Percentiles rank a stretch among this genome's conserved stretches.
Conservation (phyloP, 2,797 vertebrate genomes). For the Tympanoctomys barrerae region DNA sequence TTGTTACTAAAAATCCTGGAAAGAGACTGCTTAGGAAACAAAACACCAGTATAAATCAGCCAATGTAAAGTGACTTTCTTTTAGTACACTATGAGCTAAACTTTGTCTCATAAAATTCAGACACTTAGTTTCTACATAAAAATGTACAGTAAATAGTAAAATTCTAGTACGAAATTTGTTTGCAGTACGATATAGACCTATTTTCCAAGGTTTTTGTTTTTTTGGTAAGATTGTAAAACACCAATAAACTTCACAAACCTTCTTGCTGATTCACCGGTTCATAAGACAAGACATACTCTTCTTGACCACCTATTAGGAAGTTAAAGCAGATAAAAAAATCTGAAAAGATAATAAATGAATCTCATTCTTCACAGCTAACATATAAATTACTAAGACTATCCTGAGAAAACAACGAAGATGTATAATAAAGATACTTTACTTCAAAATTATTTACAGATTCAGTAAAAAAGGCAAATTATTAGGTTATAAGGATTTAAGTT, state of each 20-base stretch:
- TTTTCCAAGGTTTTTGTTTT: slow-evolving; percentile 26
- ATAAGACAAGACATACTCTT: slow-evolving; percentile 97
- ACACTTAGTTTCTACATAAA: slow-evolving; percentile 4
- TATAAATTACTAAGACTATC: slow-evolving; percentile 23
- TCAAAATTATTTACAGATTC: slow-evolving; percentile 65
- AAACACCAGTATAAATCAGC: slow-evolving; percentile 13
- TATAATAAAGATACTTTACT: slow-evolving; percentile 61
- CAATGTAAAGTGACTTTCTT: slow-evolving; percentile 40
- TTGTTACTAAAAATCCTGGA: neutral
- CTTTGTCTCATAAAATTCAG: slow-evolving; percentile 24
- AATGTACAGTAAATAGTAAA: neutral
- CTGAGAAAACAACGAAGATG: slow-evolving; percentile 39
- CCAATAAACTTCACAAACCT: slow-evolving; percentile 89
- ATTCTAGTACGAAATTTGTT: slow-evolving; percentile 6
- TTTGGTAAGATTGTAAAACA: slow-evolving; percentile 38
- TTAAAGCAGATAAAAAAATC: slow-evolving; percentile 76
- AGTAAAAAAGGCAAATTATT: slow-evolving; percentile 70
- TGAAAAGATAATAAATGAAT: slow-evolving; percentile 40
- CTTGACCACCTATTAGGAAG: slow-evolving; percentile 93
- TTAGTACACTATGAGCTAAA: neutral
- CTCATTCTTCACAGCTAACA: neutral
- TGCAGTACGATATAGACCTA: neutral
- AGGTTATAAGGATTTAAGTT: slow-evolving; percentile 66
- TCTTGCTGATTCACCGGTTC: slow-evolving; percentile 97
- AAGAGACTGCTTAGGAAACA: slow-evolving; percentile 57